Base-by-base conservation (phyloP, 2,797 vertebrate genomes). In the Chromobotia macracanthus region DNA sequence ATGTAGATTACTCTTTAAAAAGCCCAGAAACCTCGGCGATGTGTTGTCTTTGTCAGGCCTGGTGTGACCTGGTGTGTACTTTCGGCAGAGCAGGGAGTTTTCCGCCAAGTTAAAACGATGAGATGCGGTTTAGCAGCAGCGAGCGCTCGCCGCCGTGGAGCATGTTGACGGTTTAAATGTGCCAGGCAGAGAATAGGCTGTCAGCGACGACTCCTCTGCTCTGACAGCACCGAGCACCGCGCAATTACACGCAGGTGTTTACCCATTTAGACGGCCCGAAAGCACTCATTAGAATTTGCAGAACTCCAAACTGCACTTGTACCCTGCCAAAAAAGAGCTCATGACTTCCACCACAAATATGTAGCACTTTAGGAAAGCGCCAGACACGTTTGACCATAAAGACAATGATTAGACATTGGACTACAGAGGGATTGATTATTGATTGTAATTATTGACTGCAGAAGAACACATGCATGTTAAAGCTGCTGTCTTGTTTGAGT, bases 1-100 rank as follows among this genome's bases (percentile, higher is more conserved):
- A 77, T 80, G 84, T 72, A 77, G 77, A 83, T 83, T 63, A 67
- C 69, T 58, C 75, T 80, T 79, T 79, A 83, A 82, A 81, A 51
- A 80, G 67, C 83, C 66, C n/a, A 3, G 38, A 41, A 79, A 28
- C 71, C 60, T 55, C 51, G 25, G 51, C 12, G 64, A 28, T 25
- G 46, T 44, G 58, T 64, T 65, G 58, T 50, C 35, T 64, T 79
- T 84, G 80, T 80, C 73, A 63, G 44, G 67, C 77, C 50, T 31
- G 35, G 51, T 18, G 61, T 79, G 70, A 79, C 77, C 77, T n/a
- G 69, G 77, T 23, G 61, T 73, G 77, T 73, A 44, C 66, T 81
- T 64, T 70, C 50, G 50, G 55, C 8, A 21, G 46, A 61, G 72
- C 53, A 68, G 25, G 15, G 63, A 74, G 51, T 60, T 74, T 69